A percentile compares a stretch with the other conserved stretches of the same genome.
These are phyloP conservation scores for Gobius niger DNA, from an alignment of 2,113 vertebrate genomes.

Conservation along the genomic window DNA sequence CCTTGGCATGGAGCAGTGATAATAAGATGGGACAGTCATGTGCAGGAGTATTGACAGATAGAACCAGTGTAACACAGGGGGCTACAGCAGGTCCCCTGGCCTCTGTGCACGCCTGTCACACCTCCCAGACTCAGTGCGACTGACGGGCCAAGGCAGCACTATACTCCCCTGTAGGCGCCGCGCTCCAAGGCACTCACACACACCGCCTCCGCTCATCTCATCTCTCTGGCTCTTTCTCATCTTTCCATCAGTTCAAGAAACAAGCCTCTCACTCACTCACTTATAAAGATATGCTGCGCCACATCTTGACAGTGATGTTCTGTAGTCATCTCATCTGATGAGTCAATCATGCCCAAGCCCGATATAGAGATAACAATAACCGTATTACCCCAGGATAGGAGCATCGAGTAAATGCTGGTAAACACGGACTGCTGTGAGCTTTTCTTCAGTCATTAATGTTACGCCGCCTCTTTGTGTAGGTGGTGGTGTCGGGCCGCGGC, in stretches of 20 bases:
- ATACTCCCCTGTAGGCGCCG: conserved; percentile 53
- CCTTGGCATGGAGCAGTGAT: conserved; percentile 76
- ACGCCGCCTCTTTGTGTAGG: conserved; percentile 68
- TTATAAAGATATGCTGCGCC: conserved; percentile 56
- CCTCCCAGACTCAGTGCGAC: conserved; percentile 50
- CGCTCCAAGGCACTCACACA: conserved; percentile 37
- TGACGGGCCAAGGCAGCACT: conserved; percentile 69
- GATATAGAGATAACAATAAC: conserved; percentile 10
- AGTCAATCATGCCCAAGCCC: conserved; percentile 57
- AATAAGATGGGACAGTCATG: conserved; percentile 70
- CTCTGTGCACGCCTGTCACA: conserved; percentile 67
- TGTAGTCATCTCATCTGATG: conserved; percentile 65
- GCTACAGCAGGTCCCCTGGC: conserved; percentile 69
- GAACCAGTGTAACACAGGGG: conserved; percentile 61
- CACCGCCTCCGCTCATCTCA: conserved; percentile 22
- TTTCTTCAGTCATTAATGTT: background rate
- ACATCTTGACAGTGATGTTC: conserved; percentile 55
- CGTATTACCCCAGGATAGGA: conserved; percentile 8
- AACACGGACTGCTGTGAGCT: background rate
- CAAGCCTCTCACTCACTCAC: conserved; percentile 49
- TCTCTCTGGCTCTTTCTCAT: conserved; percentile 36
- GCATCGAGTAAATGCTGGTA: background rate
- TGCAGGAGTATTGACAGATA: conserved; percentile 68
- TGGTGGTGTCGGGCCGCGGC: conserved; percentile 86
- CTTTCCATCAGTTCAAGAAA: conserved; percentile 45